Percentiles rank a stretch among this genome's conserved stretches.
These are phyloP conservation scores for Diplodus sargus DNA, from an alignment of 2,797 vertebrate species.

Conservation along the genomic window DNA sequence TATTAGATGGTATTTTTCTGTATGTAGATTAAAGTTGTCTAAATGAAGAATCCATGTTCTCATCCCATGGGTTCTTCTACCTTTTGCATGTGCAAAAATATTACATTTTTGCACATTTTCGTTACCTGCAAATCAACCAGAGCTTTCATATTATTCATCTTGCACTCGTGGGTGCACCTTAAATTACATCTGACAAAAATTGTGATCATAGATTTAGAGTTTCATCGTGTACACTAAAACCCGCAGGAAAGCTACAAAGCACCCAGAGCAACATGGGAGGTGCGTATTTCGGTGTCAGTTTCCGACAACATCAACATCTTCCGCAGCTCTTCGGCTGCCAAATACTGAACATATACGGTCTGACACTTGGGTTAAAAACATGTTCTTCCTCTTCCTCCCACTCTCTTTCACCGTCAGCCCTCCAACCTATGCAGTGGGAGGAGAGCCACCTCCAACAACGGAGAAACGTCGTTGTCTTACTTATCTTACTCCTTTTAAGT, in stretches of 20 bases:
- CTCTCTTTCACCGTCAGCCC: constrained; percentile 40
- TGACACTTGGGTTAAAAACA: constrained; percentile 63
- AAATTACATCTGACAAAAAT: constrained; percentile 39
- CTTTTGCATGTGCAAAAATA: constrained; percentile 36
- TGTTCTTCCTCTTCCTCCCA: constrained; percentile 50
- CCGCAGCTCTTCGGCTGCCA: constrained; percentile 38
- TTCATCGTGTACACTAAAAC: constrained; percentile 35
- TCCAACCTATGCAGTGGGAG: constrained; percentile 50
- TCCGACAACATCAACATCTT: constrained; percentile 57
- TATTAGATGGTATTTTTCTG: constrained; percentile 29
- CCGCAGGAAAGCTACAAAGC: constrained; percentile 29
- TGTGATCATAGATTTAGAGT: constrained; percentile 46
- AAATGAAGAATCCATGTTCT: constrained; percentile 16
- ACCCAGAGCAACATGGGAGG: constrained; percentile 37
- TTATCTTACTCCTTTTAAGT: constrained; percentile 24
- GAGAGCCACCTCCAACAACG: constrained; percentile 43
- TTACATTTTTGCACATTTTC: constrained; percentile 32
- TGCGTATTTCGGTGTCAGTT: constrained; percentile 58
- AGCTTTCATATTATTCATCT: constrained; percentile 29
- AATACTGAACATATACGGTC: constrained; percentile 49
- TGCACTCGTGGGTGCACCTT: constrained; percentile 9
- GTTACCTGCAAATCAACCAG: constrained; percentile 14
- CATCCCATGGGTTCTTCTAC: background rate
- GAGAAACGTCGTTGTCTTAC: constrained; percentile 19
- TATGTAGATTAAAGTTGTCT: constrained; percentile 41